These are phyloP conservation scores for Limnodromus scolopaceus DNA, from an alignment of 2,797 vertebrate species.

Conservation along the genomic window DNA sequence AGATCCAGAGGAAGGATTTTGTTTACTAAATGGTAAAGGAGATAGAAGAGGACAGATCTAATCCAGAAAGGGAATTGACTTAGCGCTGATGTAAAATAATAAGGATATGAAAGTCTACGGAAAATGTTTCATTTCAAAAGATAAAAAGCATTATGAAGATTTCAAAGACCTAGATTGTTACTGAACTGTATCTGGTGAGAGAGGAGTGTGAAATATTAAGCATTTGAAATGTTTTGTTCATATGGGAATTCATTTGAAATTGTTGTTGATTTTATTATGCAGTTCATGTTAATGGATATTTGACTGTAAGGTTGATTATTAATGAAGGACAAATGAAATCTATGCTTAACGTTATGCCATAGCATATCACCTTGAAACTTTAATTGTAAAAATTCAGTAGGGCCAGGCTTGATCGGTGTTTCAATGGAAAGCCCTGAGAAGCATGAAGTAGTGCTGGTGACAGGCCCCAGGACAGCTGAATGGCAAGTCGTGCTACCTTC, in stretches of 20 bases:
- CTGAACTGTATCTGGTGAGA: conserved; percentile 20
- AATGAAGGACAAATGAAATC: conserved; percentile 70
- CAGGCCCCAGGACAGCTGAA: neutral
- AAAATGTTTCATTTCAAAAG: conserved; percentile 56
- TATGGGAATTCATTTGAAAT: conserved; percentile 64
- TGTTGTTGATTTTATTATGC: conserved; percentile 71
- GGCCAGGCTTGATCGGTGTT: conserved; percentile 9
- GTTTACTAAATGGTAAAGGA: conserved; percentile 11
- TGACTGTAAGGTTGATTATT: conserved; percentile 68
- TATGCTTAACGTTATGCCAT: conserved; percentile 51
- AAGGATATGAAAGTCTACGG: conserved; percentile 31
- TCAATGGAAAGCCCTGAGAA: neutral
- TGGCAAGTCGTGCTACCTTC: neutral
- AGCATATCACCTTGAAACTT: conserved; percentile 62
- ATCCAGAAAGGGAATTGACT: conserved; percentile 40
- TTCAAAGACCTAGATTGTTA: conserved; percentile 36
- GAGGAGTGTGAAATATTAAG: conserved; percentile 48
- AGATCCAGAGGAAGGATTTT: neutral
- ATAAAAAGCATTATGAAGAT: conserved; percentile 55
- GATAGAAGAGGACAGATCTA: neutral
- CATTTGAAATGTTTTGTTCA: conserved; percentile 56
- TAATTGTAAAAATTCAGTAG: conserved; percentile 6
- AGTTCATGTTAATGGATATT: conserved; percentile 71
- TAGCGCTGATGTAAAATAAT: conserved; percentile 8
- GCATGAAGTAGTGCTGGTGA: neutral